phyloP scores from a whole-genome alignment of 1,140 invertebrate genomes.

The Lepidotrigona ventralis region DNA sequence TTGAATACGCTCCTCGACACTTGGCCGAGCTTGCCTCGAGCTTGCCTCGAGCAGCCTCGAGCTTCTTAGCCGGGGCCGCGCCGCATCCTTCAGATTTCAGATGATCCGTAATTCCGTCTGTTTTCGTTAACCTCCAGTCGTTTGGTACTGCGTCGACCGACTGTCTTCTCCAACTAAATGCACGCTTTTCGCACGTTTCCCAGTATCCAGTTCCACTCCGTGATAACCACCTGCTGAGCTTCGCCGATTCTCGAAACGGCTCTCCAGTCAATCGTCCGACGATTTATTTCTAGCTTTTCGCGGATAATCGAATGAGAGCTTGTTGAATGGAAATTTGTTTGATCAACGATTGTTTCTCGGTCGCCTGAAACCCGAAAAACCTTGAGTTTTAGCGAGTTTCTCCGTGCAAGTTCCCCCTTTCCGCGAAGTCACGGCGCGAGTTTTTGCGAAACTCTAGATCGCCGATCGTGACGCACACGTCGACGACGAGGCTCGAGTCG shows the following conservation, averaged over 20 bases:
- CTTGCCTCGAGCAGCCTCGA: neutral
- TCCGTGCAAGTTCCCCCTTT: neutral
- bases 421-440: neutral
- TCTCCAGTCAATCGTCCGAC: too few species aligned
- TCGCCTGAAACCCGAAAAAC: neutral
- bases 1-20: constrained; percentile 55
- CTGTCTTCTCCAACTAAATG: constrained; percentile 37
- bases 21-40: neutral
- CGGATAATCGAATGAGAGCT: neutral
- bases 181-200: neutral
- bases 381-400: neutral
- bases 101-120: constrained; percentile 22
- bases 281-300: too few species aligned
- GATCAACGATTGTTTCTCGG: neutral
- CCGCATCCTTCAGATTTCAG: neutral
- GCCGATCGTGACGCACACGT: neutral
- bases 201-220: too few species aligned
- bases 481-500: neutral
- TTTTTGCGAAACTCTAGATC: constrained; percentile 2
- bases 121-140: constrained; percentile 4
- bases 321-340: neutral
- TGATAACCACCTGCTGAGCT: neutral
- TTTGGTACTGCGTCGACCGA: neutral
- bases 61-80: constrained; percentile 23
- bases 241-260: neutral